phyloP scores from a whole-genome alignment of 2,888 invertebrate genomes.

The Clitarchus hookeri region DNA sequence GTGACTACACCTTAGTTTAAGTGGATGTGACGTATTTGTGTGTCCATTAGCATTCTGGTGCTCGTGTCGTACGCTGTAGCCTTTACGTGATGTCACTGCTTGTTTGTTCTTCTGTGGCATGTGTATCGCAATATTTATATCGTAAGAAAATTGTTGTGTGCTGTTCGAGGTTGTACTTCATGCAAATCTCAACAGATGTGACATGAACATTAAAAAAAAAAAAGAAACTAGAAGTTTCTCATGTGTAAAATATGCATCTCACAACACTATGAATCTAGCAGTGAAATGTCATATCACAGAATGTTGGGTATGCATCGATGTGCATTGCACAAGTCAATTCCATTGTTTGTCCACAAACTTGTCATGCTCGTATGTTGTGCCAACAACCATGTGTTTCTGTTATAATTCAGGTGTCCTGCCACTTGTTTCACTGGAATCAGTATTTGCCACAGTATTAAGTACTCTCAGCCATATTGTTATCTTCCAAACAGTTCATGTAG shows the following conservation, averaged over 20 bases:
- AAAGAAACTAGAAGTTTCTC: not conserved
- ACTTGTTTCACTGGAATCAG: slow-evolving; percentile 4
- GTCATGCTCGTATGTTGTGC: not conserved
- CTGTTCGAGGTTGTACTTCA: not conserved
- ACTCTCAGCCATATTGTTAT: slow-evolving; percentile 7
- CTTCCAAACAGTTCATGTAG: not conserved
- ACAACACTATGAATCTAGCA: not conserved
- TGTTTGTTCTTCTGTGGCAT: not conserved
- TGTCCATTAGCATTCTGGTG: not conserved
- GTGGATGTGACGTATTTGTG: not conserved
- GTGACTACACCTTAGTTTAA: not conserved
- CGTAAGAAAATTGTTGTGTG: not conserved
- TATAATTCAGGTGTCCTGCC: not conserved
- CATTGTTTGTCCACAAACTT: not conserved
- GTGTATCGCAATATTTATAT: slow-evolving; percentile 6
- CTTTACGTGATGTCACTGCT: not conserved
- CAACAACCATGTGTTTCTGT: not conserved
- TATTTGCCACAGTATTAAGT: slow-evolving; percentile 9
- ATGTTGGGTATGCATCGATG: slow-evolving; percentile 2
- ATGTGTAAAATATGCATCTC: not conserved
- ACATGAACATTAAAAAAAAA: not conserved
- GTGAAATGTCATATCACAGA: not conserved
- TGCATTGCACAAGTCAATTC: not conserved
- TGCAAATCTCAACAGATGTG: slow-evolving; percentile 14
- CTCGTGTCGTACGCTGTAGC: not conserved